Percentiles rank a stretch among this genome's conserved stretches.
Evolutionary conservation across 2,797 vertebrate genomes (phyloP).

Genomic region (Oreochromis mossambicus): DNA sequence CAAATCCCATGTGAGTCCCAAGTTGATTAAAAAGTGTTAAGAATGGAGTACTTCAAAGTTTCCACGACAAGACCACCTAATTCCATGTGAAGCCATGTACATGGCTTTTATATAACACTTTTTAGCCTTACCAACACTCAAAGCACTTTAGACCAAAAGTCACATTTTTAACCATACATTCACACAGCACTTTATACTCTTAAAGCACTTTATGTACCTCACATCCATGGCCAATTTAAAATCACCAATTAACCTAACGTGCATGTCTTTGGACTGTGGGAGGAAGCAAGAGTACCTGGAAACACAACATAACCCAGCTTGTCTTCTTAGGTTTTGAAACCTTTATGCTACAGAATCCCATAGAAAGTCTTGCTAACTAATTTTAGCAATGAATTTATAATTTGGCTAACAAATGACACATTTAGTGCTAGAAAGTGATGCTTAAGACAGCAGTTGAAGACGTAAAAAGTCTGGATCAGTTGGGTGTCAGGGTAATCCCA

Average conservation of each 20-base stretch:
- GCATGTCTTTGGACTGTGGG: neutral
- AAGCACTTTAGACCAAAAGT: neutral
- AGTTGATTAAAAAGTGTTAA: neutral
- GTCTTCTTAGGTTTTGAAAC: neutral
- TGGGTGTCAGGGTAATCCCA: neutral
- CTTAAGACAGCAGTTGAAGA: neutral
- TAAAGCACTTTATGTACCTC: neutral
- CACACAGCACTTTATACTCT: neutral
- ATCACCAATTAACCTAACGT: neutral
- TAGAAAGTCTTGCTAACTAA: neutral
- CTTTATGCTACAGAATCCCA: neutral
- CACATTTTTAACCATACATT: neutral
- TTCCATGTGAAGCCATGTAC: neutral
- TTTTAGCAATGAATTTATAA: neutral
- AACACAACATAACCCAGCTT: neutral
- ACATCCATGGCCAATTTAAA: neutral
- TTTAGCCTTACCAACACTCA: neutral
- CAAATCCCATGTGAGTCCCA: neutral
- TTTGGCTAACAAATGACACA: neutral
- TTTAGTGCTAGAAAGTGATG: neutral
- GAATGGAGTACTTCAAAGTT: neutral
- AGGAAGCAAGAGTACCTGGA: neutral
- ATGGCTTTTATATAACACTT: neutral
- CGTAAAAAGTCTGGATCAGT: neutral
- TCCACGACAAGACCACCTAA: neutral